Evolutionary conservation across 2,888 invertebrate genomes (phyloP), one percentile per base, ranked within the genome.

Genomic region (Oegoconia quadripuncta): DNA sequence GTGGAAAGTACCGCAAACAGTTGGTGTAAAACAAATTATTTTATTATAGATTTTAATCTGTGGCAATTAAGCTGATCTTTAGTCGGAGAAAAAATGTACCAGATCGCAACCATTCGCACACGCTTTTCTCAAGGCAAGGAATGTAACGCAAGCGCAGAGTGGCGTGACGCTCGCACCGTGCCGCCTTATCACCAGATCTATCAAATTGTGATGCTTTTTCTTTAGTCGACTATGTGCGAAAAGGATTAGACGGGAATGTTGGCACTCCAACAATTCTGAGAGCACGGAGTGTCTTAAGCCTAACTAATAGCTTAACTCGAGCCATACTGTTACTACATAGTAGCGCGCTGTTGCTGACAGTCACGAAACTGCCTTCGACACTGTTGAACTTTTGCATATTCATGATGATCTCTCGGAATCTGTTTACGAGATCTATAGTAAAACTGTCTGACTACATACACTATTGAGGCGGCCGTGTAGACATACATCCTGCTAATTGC

Each of bases 11-110:
- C 39, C 25, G 22, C 31, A 31, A 34, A 42, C 30, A 38, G 37
- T 42, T 54, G 50, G 58, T 64, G 65, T 64, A 53, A 53, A 69
- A 74, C 74, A 76, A 73, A 75, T 72, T 64, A 66, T 69, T 69
- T 64, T 61, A 61, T 55, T 64, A 64, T 59, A 52, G 70, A 72
- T 74, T 55, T 46, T 59, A 61, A 76, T 74, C 69, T 55, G 41
- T 34, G 34, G 59, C 61, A 74, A 70, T 74, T 74, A 77, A 70
- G 57, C 54, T 50, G 53, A 55, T 66, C 68, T 70, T 65, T 60
- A 65, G 55, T 44, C 41, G 41, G 46, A 42, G 55, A 62, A 74
- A 73, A 75, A 73, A 64, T 55, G 53, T 61, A 55, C 58, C 51
- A 58, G 58, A 59, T 62, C 48, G 54, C 49, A 63, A 57, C 66